Evolutionary conservation across 2,888 invertebrate genomes (phyloP).

Genomic region (Euphydryas editha): DNA sequence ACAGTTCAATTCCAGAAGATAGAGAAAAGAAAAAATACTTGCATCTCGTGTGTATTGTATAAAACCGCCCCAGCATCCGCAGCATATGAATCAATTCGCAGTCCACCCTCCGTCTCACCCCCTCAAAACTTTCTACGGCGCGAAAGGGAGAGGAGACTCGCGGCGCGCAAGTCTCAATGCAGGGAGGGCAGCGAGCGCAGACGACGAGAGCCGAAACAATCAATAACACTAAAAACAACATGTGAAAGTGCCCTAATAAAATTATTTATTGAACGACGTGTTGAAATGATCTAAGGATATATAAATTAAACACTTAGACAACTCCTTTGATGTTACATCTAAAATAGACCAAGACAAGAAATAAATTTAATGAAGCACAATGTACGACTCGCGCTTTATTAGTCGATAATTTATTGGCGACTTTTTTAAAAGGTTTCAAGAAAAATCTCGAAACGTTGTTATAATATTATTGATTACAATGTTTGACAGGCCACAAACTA

Average conservation of each 20-base stretch:
- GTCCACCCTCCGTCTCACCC: slow-evolving; percentile 55
- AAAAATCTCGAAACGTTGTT: not conserved
- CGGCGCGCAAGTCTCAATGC: slow-evolving; percentile 69
- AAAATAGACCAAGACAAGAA: slow-evolving; percentile 6
- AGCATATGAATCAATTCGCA: slow-evolving; percentile 69
- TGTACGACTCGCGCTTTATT: not conserved
- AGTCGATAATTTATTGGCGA: not conserved
- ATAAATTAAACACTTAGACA: slow-evolving; percentile 10
- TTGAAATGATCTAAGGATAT: slow-evolving; percentile 2
- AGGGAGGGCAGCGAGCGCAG: slow-evolving; percentile 34
- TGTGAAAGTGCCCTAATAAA: slow-evolving; percentile 41
- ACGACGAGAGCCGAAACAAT: slow-evolving; percentile 53
- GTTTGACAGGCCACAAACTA: not conserved
- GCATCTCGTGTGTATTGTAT: slow-evolving; percentile 34
- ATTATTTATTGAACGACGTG: slow-evolving; percentile 29
- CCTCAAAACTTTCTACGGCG: slow-evolving; percentile 39
- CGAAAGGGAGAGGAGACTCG: slow-evolving; percentile 54
- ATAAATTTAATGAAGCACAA: not conserved
- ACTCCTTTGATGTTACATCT: slow-evolving; percentile 22
- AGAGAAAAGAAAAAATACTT: not conserved
- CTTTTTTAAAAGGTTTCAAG: not conserved
- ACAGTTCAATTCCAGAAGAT: not conserved
- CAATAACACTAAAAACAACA: slow-evolving; percentile 58
- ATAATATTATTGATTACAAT: not conserved
- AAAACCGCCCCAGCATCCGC: slow-evolving; percentile 68